Percentiles rank a stretch among this genome's conserved stretches.
Evolutionary conservation across 1,140 invertebrate species (phyloP).

Genomic region (Zaprionus lachaisei): DNA sequence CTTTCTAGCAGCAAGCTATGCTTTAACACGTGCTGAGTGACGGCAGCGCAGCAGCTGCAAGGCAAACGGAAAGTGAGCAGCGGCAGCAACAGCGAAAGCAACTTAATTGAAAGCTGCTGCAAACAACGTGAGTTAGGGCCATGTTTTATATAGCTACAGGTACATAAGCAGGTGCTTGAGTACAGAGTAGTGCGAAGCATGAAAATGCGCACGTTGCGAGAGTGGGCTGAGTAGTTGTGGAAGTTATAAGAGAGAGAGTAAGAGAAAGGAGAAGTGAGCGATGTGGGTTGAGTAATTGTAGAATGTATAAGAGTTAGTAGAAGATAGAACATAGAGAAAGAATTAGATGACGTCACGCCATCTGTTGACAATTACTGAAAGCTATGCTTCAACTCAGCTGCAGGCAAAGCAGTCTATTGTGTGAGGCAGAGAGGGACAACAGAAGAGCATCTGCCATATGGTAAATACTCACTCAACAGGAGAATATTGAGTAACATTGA

Average conservation of each 20-base stretch:
- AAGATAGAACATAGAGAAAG: not conserved
- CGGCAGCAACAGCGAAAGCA: constrained; percentile 34
- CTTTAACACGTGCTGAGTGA: not conserved
- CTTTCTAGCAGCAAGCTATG: not conserved
- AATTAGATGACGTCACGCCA: too few species aligned
- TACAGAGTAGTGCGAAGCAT: constrained; percentile 12
- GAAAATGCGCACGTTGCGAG: not conserved
- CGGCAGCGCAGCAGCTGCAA: not conserved
- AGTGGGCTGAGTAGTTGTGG: not conserved
- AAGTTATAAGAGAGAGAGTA: not conserved
- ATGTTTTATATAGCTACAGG: constrained; percentile 33
- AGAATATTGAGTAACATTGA: too few species aligned
- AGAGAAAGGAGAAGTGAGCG: not conserved
- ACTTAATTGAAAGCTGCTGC: constrained; percentile 77
- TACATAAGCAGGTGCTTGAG: constrained; percentile 10
- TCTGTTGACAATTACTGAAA: too few species aligned
- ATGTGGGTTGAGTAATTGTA: not conserved
- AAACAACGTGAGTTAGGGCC: constrained; percentile 69
- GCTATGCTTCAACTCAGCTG: too few species aligned
- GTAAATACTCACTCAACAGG: too few species aligned
- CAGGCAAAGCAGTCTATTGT: too few species aligned
- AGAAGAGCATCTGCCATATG: too few species aligned
- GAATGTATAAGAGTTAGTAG: not conserved
- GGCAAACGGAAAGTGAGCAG: constrained; percentile 21
- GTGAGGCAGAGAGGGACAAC: too few species aligned